Percentiles rank a stretch among this genome's conserved stretches.
phyloP scores from a whole-genome alignment of 1,140 invertebrate species.

The Drosophila fuyamai region DNA sequence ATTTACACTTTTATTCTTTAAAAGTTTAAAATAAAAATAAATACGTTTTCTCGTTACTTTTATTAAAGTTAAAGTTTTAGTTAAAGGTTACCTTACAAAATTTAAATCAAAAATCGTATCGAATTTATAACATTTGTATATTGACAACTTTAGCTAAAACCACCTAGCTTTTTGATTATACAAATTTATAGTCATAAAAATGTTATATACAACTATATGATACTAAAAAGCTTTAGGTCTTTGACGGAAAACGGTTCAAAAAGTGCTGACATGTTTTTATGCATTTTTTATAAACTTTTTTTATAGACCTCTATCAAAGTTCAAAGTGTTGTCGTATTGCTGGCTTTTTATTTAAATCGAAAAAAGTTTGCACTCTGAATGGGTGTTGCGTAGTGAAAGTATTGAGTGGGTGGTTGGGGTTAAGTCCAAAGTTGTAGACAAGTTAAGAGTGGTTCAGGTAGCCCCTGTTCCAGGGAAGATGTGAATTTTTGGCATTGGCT shows the following conservation, averaged over 20 bases:
- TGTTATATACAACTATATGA: conserved; percentile 14
- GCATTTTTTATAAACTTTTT: conserved; percentile 15
- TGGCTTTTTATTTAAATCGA: conserved; percentile 78
- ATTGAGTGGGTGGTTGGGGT: conserved; percentile 2
- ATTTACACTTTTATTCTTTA: too few species aligned
- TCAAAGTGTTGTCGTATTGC: conserved; percentile 71
- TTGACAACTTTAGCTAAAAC: background rate
- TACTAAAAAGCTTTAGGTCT: conserved; percentile 3
- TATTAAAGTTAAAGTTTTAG: too few species aligned
- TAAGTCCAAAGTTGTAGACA: conserved; percentile 25
- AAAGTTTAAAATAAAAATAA: too few species aligned
- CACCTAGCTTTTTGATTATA: conserved; percentile 1
- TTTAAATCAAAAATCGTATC: background rate
- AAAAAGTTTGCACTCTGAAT: conserved; percentile 47
- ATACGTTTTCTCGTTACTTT: too few species aligned
- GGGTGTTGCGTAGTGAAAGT: conserved; percentile 30
- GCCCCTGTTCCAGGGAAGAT: conserved; percentile 6
- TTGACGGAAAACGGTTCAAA: conserved; percentile 20
- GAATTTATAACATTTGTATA: conserved; percentile 2
- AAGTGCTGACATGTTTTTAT: conserved; percentile 60
- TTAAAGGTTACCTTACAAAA: background rate
- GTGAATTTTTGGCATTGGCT: conserved; percentile 16
- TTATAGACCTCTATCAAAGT: conserved; percentile 63
- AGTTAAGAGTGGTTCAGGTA: background rate
- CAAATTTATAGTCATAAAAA: conserved; percentile 21